These are phyloP conservation scores for Pelobates cultripes DNA, from an alignment of 2,797 vertebrate genomes.

Conservation along the genomic window DNA sequence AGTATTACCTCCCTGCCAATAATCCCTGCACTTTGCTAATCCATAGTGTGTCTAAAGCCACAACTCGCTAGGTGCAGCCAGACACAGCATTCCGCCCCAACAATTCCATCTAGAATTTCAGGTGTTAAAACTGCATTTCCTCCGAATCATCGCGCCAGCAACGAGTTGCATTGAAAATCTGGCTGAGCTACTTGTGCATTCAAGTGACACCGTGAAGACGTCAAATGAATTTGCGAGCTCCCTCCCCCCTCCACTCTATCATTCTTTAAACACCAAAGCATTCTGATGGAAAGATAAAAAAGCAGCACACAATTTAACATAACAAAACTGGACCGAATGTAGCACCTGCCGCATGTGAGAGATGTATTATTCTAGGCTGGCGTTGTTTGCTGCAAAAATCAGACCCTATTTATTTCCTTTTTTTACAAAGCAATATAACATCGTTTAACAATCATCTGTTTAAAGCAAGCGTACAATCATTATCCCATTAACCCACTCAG, in stretches of 20 bases:
- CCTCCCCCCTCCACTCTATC: constrained; percentile 34
- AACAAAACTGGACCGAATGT: not conserved
- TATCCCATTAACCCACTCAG: no score
- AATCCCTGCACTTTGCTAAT: not conserved
- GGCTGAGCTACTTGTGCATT: constrained; percentile 44
- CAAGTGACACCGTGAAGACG: constrained; percentile 13
- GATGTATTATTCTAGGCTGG: not conserved
- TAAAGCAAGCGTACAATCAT: no score
- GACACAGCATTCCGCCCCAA: not conserved
- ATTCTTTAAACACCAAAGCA: constrained; percentile 26
- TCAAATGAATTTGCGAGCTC: constrained; percentile 21
- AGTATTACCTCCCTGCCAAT: not conserved
- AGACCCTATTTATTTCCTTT: not conserved
- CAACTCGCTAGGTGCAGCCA: not conserved
- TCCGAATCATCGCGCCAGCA: constrained; percentile 3
- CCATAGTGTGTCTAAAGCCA: no score
- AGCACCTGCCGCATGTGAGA: not conserved
- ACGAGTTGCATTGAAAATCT: constrained; percentile 26
- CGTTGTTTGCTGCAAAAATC: no score
- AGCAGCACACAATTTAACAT: constrained; percentile 17
- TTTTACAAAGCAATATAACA: not conserved
- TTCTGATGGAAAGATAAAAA: constrained; percentile 12
- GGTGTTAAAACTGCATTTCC: constrained; percentile 31
- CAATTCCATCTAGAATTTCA: constrained; percentile 9
- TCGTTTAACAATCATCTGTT: no score